A percentile compares a stretch with the other conserved stretches of the same genome.
Evolutionary conservation across 2,888 invertebrate species (phyloP).

Genomic region (Plebejus argus): DNA sequence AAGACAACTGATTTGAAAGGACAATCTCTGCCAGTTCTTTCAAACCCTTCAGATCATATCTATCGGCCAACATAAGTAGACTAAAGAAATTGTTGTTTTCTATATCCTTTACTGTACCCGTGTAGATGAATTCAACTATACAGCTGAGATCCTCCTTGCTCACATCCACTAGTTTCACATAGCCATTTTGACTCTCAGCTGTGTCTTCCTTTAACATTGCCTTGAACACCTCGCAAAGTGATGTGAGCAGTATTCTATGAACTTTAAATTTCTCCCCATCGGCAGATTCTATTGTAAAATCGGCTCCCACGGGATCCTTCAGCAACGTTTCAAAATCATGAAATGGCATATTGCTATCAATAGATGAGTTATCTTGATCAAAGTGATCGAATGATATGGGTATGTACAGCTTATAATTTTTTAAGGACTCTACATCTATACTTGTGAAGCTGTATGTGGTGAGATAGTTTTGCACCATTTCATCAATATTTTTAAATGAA

Average conservation of each 20-base stretch:
- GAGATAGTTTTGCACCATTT: slow-evolving; percentile 51
- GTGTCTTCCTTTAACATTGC: slow-evolving; percentile 73
- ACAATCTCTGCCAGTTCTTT: slow-evolving; percentile 59
- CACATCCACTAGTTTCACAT: slow-evolving; percentile 63
- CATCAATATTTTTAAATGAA: slow-evolving; percentile 48
- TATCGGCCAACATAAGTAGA: slow-evolving; percentile 64
- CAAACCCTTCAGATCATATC: slow-evolving; percentile 62
- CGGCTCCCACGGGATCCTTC: slow-evolving; percentile 61
- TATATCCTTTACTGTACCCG: slow-evolving; percentile 60
- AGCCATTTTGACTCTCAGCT: slow-evolving; percentile 65
- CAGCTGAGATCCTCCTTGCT: slow-evolving; percentile 58
- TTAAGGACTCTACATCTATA: slow-evolving; percentile 60
- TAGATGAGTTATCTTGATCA: not conserved
- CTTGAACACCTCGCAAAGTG: slow-evolving; percentile 70
- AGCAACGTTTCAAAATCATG: slow-evolving; percentile 62
- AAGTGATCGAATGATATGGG: slow-evolving; percentile 50
- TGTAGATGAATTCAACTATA: slow-evolving; percentile 67
- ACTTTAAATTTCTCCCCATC: slow-evolving; percentile 64
- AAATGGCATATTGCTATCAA: slow-evolving; percentile 40
- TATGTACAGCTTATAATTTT: slow-evolving; percentile 59
- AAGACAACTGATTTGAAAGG: slow-evolving; percentile 54
- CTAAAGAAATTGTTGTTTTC: slow-evolving; percentile 58
- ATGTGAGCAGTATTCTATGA: slow-evolving; percentile 61
- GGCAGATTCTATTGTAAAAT: slow-evolving; percentile 66
- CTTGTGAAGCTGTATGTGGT: slow-evolving; percentile 62